phyloP scores from a whole-genome alignment of 37 sponge, comb jelly and placozoan species.

The Aphrocallistes beatrix region DNA sequence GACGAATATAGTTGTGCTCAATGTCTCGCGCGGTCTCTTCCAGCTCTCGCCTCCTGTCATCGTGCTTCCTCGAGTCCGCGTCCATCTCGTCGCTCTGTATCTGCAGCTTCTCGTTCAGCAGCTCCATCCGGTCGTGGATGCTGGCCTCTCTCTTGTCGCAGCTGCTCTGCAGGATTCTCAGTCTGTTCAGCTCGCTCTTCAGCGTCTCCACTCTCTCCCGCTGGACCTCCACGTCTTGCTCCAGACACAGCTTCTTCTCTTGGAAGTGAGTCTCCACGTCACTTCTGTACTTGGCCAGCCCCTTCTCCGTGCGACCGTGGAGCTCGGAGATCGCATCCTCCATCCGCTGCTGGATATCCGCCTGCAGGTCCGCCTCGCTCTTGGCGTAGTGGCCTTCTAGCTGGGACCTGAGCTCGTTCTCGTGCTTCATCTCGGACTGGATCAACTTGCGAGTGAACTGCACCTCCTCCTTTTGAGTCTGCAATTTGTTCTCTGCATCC shows the following conservation, averaged over 20 bases:
- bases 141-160: not conserved
- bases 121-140: not conserved
- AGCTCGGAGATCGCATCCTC: not conserved
- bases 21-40: not conserved
- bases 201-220: not conserved
- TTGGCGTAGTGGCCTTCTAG: not conserved
- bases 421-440: not conserved
- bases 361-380: not conserved
- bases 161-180: not conserved
- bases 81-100: not conserved
- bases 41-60: not conserved
- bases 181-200: not conserved
- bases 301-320: not conserved
- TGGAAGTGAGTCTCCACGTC: not conserved
- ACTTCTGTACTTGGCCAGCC: not conserved
- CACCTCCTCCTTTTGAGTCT: not conserved
- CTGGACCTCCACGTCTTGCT: not conserved
- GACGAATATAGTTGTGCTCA: not conserved
- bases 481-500: not conserved
- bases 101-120: not conserved
- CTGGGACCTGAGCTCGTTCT: not conserved
- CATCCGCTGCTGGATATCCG: not conserved
- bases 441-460: not conserved
- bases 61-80: not conserved
- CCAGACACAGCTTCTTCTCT: not conserved